Percentiles rank a stretch among this genome's conserved stretches.
phyloP scores from a whole-genome alignment of 2,888 invertebrate species.

The Antheraea assamensis region DNA sequence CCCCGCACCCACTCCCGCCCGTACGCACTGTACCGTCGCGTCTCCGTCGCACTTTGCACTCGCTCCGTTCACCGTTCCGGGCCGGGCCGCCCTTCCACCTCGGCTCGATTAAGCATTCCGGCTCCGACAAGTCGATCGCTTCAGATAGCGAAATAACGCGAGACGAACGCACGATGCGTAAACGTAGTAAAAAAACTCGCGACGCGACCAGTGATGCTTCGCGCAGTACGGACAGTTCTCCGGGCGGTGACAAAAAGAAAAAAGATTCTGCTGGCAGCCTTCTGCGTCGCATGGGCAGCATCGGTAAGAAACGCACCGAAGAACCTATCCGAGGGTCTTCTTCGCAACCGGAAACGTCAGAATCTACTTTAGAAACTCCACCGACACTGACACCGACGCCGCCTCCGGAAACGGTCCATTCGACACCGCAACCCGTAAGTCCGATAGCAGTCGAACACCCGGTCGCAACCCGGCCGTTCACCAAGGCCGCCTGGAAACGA shows the following conservation, averaged over 20 bases:
- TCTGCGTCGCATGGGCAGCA: constrained; percentile 70
- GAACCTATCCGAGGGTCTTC: constrained; percentile 46
- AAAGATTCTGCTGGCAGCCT: constrained; percentile 56
- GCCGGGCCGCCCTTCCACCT: constrained; percentile 79
- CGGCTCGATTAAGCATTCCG: constrained; percentile 72
- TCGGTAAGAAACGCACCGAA: constrained; percentile 64
- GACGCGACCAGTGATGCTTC: constrained; percentile 61
- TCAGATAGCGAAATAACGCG: constrained; percentile 77
- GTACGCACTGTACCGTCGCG: constrained; percentile 60
- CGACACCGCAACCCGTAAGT: constrained; percentile 16
- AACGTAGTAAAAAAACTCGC: constrained; percentile 75
- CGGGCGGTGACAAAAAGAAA: constrained; percentile 67
- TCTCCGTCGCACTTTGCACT: constrained; percentile 74
- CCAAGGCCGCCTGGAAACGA: constrained; percentile 79
- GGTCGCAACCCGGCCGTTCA: constrained; percentile 79
- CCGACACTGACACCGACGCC: constrained; percentile 24
- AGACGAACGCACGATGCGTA: constrained; percentile 78
- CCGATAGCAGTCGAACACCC: constrained; percentile 56
- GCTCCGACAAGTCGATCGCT: constrained; percentile 70
- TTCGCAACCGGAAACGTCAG: constrained; percentile 40
- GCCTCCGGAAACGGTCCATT: constrained; percentile 25
- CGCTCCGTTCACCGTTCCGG: constrained; percentile 78
- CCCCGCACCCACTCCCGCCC: constrained; percentile 46
- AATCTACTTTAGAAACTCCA: constrained; percentile 33
- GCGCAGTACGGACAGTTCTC: constrained; percentile 67